These are phyloP conservation scores for Poeciliopsis retropinna DNA, from an alignment of 2,113 vertebrate species.

Conservation along the genomic window DNA sequence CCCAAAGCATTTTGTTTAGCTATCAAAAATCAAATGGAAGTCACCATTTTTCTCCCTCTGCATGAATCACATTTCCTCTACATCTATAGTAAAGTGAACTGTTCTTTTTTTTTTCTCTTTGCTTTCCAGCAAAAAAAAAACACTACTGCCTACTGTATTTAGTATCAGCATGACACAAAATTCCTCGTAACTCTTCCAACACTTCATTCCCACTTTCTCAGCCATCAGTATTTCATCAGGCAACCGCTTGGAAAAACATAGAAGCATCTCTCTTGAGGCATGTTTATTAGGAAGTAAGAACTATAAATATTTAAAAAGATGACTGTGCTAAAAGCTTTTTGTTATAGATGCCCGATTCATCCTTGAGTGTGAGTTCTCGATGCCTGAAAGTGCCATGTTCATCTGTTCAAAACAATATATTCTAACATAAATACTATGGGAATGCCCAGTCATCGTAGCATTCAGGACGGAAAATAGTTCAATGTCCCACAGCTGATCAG, in stretches of 20 bases:
- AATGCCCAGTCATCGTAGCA: no score
- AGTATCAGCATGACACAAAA: constrained; percentile 70
- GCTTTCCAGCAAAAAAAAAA: constrained; percentile 69
- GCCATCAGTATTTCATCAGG: constrained; percentile 22
- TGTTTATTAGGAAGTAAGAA: not conserved
- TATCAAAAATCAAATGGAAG: not conserved
- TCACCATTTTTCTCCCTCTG: constrained; percentile 10
- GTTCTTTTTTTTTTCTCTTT: constrained; percentile 17
- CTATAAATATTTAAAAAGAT: not conserved
- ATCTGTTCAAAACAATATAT: no score
- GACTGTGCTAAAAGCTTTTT: not conserved
- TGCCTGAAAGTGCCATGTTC: no score
- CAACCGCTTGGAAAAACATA: not conserved
- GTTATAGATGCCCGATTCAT: not conserved
- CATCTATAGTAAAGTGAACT: constrained; percentile 17
- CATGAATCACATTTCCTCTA: constrained; percentile 40
- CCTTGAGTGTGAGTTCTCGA: no score
- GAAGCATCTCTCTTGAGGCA: not conserved
- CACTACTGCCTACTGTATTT: constrained; percentile 77
- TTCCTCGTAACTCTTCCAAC: constrained; percentile 71
- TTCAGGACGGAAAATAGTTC: no score
- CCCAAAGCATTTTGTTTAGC: no score
- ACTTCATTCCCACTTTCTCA: constrained; percentile 55
- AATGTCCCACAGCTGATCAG: no score
- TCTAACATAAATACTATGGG: no score